Conservation (phyloP, 1,140 invertebrate genomes). For the Formica selysi region DNA sequence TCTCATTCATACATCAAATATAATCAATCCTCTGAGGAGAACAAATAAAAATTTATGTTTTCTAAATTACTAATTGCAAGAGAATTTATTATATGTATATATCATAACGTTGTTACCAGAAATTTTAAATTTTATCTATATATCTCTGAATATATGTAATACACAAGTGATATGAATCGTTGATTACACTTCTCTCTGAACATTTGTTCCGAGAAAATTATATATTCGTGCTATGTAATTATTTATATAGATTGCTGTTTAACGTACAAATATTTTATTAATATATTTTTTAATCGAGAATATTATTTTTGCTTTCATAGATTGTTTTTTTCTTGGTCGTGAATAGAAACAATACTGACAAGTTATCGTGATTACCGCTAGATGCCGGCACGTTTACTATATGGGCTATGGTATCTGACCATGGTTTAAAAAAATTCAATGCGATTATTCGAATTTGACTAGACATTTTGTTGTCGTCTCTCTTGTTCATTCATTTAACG, state of each 20-base stretch:
- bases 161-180: background rate
- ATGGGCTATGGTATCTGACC: background rate
- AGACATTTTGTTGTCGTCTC: background rate
- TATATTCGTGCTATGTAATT: background rate
- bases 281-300: background rate
- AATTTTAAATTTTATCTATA: constrained; percentile 1
- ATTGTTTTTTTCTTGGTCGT: background rate
- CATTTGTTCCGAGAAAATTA: background rate
- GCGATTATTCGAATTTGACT: background rate
- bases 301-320: background rate
- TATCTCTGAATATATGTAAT: constrained; percentile 5
- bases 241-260: background rate
- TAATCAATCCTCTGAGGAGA: background rate
- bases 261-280: background rate
- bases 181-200: background rate
- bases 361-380: constrained; percentile 78
- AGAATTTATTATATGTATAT: background rate
- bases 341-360: constrained; percentile 67
- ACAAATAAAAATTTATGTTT: constrained; percentile 30
- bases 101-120: background rate
- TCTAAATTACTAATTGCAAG: background rate
- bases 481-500: background rate
- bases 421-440: background rate
- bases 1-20: background rate
- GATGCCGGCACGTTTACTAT: constrained; percentile 81